Evolutionary conservation across 2,113 vertebrate species (phyloP).

Genomic region (Tichodroma muraria): DNA sequence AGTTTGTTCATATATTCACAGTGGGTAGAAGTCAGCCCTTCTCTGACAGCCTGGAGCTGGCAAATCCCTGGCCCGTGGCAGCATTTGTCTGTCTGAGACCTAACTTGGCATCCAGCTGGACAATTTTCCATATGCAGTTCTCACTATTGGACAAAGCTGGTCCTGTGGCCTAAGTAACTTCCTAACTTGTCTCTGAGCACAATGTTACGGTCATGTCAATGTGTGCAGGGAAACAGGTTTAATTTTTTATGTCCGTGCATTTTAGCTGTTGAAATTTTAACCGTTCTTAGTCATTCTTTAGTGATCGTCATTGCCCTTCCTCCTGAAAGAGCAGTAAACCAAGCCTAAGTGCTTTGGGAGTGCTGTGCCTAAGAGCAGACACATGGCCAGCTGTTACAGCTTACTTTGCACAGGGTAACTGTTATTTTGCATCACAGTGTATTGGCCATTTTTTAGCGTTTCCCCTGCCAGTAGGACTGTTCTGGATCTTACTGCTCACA

Average conservation of each 20-base stretch:
- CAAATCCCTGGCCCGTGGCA: not conserved
- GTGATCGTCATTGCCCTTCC: not conserved
- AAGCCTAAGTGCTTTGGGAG: not conserved
- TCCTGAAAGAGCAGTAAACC: not conserved
- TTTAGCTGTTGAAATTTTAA: not conserved
- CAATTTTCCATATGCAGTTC: not conserved
- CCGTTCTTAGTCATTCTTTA: not conserved
- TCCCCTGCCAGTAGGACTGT: not conserved
- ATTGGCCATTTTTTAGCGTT: not conserved
- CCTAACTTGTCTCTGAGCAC: not conserved
- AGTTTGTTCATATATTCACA: not conserved
- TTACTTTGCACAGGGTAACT: not conserved
- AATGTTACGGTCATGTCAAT: not conserved
- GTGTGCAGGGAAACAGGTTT: not conserved
- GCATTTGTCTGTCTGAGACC: not conserved
- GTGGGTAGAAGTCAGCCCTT: not conserved
- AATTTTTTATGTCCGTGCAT: not conserved
- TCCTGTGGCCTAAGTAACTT: not conserved
- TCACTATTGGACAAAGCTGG: not conserved
- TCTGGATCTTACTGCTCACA: not conserved
- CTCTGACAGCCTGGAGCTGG: not conserved
- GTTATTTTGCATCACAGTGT: not conserved
- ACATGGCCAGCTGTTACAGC: not conserved
- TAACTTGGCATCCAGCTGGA: not conserved
- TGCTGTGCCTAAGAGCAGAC: not conserved